Evolutionary conservation across 2,113 vertebrate species (phyloP), one percentile per base, ranked within the genome.

Genomic region (Cyprinodon variegatus): DNA sequence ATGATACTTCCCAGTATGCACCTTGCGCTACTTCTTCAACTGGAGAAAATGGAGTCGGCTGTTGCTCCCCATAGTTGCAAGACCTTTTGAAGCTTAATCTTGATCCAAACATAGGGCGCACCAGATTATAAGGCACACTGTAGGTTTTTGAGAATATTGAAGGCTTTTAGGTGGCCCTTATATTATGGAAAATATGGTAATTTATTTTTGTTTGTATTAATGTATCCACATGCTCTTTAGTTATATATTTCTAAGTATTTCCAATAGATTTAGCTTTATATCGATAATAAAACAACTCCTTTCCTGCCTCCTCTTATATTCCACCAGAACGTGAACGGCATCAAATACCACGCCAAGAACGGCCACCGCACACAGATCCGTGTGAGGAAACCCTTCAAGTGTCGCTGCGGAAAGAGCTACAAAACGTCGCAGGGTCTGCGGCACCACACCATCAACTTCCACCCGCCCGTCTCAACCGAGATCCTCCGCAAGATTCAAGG

Each of bases 331-430:
- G 98, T 99, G 90, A 99, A 99, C 14, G 98, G 98, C 70, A 99
- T 99, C 82, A 99, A 99, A 91, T 99, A 99, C 94, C 98, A 99
- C 2, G 98, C 98, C 90, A 99, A 99, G 94, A 99, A 99, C 5
- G 98, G 98, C 78, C 98, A 99, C 95, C 95, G 98, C 92, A 99
- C 98, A 0, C 98, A 99, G 94, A 98, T 99, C 86, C 97, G 98
- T 0, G 97, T 99, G 83, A 96, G 98, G 92, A 99, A 99, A 88
- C 97, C 97, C 45, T 99, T 97, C 93, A 99, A 99, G 86, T 99
- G 98, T 88, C 98, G 98, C 89, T 99, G 98, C n/a, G 97, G 98
- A 46, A 99, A 99, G 95, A 99, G 98, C 96, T 99, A 99, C 96
- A 99, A 99, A 96, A 99, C 97, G 89, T 97, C 97, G 89, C 98